Evolutionary conservation across 2,888 invertebrate genomes (phyloP).

Genomic region (Campopleginae sp.): DNA sequence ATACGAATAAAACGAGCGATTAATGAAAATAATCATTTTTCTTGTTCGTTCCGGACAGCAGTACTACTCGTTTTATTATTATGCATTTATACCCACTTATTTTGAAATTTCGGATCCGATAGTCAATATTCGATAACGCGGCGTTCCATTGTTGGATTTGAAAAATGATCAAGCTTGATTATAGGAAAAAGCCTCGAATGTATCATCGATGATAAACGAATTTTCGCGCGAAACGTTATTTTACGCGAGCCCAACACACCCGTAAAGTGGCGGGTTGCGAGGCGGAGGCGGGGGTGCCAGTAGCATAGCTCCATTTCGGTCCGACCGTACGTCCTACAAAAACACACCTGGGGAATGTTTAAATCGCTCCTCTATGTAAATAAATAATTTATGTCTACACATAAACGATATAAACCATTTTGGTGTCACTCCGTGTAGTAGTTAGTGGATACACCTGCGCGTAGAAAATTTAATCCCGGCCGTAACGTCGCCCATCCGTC

Average conservation of each 20-base stretch:
- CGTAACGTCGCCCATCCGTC: conserved; percentile 35
- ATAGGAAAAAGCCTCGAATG: neutral
- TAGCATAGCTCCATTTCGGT: conserved; percentile 38
- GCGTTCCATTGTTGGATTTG: neutral
- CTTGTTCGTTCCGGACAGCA: neutral
- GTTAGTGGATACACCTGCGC: conserved; percentile 27
- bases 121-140: neutral
- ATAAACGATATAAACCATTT: conserved; percentile 4
- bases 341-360: conserved; percentile 44
- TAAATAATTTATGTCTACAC: neutral
- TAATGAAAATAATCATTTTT: neutral
- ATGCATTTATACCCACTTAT: too few relatives aligned
- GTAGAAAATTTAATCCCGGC: conserved; percentile 32
- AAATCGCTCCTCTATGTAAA: neutral
- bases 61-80: neutral
- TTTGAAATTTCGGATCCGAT: neutral
- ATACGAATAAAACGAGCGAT: neutral
- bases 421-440: conserved; percentile 7
- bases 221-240: conserved; percentile 55
- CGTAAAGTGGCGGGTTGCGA: neutral
- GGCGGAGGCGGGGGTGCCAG: conserved; percentile 8
- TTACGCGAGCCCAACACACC: conserved; percentile 3
- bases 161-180: conserved; percentile 5
- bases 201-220: conserved; percentile 41
- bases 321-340: conserved; percentile 29